Base-by-base conservation (phyloP, 2,113 vertebrate genomes). In the Brachyhypopomus occidentalis region DNA sequence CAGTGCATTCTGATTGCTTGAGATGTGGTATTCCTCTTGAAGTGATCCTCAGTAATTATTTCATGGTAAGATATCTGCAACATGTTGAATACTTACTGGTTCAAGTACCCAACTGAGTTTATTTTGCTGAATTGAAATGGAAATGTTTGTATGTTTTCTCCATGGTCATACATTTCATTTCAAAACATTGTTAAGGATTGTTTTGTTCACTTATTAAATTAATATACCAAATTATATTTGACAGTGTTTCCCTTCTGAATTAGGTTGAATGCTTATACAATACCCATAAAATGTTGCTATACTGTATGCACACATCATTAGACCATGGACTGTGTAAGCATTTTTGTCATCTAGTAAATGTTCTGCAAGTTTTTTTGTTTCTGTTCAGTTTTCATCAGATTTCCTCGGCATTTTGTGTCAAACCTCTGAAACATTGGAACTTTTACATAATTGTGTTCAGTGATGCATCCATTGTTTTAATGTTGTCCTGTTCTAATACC, bases 401-500 rank as follows among this genome's bases (percentile, higher is more conserved):
- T 69, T 22, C 22, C 4, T 22, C 1, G 19, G 58, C 4, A 64
- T 73, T 72, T 52, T 20, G 58, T 66, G 22, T 71, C 77, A 59
- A 58, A 72, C 62, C n/a, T 79, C 48, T 55, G 75, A 72, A 72
- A 80, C 70, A 55, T 45, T 80, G 25, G 73, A 67, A 30, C 30
- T 9, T 60, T 12, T 12, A 45, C 41, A 45, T 8, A 45, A 45
- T 45, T 45, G 41, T 45, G 41, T 45, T 45, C 25, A 69, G 30
- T 66, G 27, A 6, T 64, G 1, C 25, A 3, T 63, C 23, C 2
- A 22, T 25, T 63, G 6, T 60, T 60, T 60, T 22, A 60, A n/a
- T 20, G 20, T 60, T 60, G 58, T 6, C n/a, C 58, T 36, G 41
- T 55, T 73, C 55, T 52, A 80, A 73, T 30, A 1, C n/a, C 41